These are phyloP conservation scores for Tinamus guttatus DNA, from an alignment of 2,113 vertebrate genomes.

Conservation along the genomic window DNA sequence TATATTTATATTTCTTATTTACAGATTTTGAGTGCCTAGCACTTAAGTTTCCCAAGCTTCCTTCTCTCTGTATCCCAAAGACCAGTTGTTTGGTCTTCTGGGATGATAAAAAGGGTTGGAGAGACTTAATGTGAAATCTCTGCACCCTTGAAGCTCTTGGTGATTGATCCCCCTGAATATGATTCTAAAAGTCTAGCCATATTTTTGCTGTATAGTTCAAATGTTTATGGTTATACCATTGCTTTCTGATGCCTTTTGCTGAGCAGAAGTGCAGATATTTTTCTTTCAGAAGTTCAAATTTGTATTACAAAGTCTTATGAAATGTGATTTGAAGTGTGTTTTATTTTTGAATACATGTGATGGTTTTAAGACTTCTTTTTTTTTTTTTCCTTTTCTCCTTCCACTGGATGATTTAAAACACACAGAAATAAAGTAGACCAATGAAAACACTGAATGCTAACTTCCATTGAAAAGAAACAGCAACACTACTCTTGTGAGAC, in stretches of 20 bases:
- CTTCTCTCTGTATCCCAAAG: constrained; percentile 47
- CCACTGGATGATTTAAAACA: constrained; percentile 27
- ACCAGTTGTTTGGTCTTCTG: constrained; percentile 29
- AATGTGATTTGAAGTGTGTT: constrained; percentile 12
- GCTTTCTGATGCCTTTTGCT: constrained; percentile 39
- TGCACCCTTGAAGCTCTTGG: constrained; percentile 33
- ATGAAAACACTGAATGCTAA: constrained; percentile 43
- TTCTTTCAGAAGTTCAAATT: constrained; percentile 11
- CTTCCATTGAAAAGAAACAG: constrained; percentile 19
- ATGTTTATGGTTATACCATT: constrained; percentile 12
- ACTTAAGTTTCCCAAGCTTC: constrained; percentile 24
- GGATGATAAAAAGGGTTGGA: constrained; percentile 42
- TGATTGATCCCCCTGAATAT: not conserved
- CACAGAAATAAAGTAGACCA: constrained; percentile 23
- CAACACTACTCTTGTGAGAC: constrained; percentile 18
- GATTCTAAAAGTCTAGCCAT: not conserved
- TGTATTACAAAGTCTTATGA: constrained; percentile 12
- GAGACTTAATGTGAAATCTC: constrained; percentile 56
- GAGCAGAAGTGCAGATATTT: constrained; percentile 47
- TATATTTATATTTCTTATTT: constrained; percentile 42
- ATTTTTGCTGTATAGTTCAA: constrained; percentile 45
- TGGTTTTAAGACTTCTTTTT: not conserved
- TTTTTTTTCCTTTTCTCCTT: constrained; percentile 42
- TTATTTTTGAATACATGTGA: constrained; percentile 13
- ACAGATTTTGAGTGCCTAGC: constrained; percentile 22